phyloP scores from a whole-genome alignment of 2,113 vertebrate genomes.

The Eretmochelys imbricata region DNA sequence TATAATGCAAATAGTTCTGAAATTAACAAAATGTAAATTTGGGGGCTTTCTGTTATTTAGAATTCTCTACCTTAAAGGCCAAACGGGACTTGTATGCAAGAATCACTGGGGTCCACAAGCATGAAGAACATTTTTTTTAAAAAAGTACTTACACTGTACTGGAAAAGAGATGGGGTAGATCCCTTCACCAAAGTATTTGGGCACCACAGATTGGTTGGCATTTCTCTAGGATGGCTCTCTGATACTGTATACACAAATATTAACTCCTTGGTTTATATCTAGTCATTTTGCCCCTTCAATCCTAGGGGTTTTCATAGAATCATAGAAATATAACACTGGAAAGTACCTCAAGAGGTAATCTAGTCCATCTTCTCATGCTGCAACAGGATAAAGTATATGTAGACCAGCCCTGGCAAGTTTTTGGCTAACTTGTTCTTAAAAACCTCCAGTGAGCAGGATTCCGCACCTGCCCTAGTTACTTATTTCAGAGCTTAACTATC shows the following conservation, averaged over 20 bases:
- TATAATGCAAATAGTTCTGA: not conserved
- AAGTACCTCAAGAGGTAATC: not conserved
- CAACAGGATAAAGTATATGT: not conserved
- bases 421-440: not conserved
- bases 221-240: too few relatives aligned
- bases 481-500: not conserved
- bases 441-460: not conserved
- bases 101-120: not conserved
- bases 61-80: not conserved
- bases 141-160: not conserved
- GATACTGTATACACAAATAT: too few relatives aligned
- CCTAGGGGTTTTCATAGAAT: not conserved
- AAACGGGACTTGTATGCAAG: not conserved
- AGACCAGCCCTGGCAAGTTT: not conserved
- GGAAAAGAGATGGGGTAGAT: not conserved
- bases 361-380: not conserved
- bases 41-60: not conserved
- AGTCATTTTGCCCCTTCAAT: too few relatives aligned
- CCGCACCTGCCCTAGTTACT: not conserved
- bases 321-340: not conserved
- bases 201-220: too few relatives aligned
- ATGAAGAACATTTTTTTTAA: not conserved
- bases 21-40: not conserved
- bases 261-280: too few relatives aligned
- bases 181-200: not conserved